Evolutionary conservation across 1,140 invertebrate species (phyloP).

Genomic region (Apis dorsata): DNA sequence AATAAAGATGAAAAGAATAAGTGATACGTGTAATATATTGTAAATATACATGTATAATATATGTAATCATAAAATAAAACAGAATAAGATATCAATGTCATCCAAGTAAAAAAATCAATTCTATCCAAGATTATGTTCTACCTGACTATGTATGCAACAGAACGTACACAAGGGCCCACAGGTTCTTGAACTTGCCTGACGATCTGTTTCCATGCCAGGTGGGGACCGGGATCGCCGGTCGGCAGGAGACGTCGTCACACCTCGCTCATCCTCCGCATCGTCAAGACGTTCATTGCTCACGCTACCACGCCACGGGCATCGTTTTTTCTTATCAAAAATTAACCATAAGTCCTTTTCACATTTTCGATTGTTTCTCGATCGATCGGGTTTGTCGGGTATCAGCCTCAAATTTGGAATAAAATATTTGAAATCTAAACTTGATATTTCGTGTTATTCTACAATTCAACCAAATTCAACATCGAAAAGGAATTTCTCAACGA

Average conservation of each 20-base stretch:
- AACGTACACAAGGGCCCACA: slow-evolving; percentile 30
- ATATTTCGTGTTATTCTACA: not conserved
- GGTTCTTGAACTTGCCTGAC: slow-evolving; percentile 67
- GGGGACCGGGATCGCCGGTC: slow-evolving; percentile 60
- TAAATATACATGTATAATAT: too few relatives aligned
- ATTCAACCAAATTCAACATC: not conserved
- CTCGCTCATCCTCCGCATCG: slow-evolving; percentile 56
- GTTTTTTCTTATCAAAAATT: slow-evolving; percentile 3
- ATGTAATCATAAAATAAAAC: not conserved
- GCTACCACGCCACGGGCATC: slow-evolving; percentile 7
- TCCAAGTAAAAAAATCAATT: not conserved
- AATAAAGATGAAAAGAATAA: not conserved
- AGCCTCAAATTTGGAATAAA: not conserved
- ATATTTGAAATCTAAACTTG: not conserved
- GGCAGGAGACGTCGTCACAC: slow-evolving; percentile 60
- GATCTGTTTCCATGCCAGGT: slow-evolving; percentile 60
- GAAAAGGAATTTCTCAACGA: too few relatives aligned
- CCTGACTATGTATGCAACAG: slow-evolving; percentile 34
- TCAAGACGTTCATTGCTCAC: slow-evolving; percentile 52
- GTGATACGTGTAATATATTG: not conserved
- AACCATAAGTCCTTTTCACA: not conserved
- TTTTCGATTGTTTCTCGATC: slow-evolving; percentile 1
- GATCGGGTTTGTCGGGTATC: not conserved
- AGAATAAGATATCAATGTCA: not conserved
- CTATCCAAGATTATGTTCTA: slow-evolving; percentile 15